A percentile compares a stretch with the other conserved stretches of the same genome.
These are phyloP conservation scores for Caradrina kadenii DNA, from an alignment of 2,888 invertebrate species.

Conservation along the genomic window DNA sequence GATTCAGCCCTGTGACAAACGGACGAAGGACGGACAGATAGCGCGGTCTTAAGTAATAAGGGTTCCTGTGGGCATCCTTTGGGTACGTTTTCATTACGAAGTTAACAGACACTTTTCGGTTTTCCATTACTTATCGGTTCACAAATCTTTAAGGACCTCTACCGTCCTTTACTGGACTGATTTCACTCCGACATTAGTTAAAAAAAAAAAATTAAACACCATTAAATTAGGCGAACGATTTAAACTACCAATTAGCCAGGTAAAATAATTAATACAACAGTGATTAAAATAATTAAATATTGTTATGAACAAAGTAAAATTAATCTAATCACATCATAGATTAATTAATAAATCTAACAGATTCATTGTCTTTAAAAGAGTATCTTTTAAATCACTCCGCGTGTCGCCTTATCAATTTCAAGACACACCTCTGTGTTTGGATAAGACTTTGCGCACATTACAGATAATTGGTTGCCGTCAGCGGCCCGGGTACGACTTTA, in stretches of 20 bases:
- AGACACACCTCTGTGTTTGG: constrained; percentile 35
- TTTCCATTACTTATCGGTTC: no score
- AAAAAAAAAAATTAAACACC: background rate
- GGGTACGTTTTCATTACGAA: background rate
- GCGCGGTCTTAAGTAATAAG: no score
- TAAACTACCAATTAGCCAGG: background rate
- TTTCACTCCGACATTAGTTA: no score
- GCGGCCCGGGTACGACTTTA: constrained; percentile 26
- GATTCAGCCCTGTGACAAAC: no score
- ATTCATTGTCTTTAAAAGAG: constrained; percentile 4
- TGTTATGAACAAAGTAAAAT: background rate
- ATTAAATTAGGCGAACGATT: background rate
- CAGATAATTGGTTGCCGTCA: constrained; percentile 26
- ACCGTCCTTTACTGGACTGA: no score
- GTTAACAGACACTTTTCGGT: no score
- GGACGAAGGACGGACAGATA: no score
- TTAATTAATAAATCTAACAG: background rate
- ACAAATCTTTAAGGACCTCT: no score
- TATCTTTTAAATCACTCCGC: background rate
- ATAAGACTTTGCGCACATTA: constrained; percentile 33
- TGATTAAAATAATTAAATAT: background rate
- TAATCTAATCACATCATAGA: background rate
- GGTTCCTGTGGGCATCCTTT: no score
- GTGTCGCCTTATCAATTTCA: constrained; percentile 33
- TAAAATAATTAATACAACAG: background rate